Percentiles rank a stretch among this genome's conserved stretches.
These are phyloP conservation scores for Bufotes viridis DNA, from an alignment of 2,797 vertebrate species.

Conservation along the genomic window DNA sequence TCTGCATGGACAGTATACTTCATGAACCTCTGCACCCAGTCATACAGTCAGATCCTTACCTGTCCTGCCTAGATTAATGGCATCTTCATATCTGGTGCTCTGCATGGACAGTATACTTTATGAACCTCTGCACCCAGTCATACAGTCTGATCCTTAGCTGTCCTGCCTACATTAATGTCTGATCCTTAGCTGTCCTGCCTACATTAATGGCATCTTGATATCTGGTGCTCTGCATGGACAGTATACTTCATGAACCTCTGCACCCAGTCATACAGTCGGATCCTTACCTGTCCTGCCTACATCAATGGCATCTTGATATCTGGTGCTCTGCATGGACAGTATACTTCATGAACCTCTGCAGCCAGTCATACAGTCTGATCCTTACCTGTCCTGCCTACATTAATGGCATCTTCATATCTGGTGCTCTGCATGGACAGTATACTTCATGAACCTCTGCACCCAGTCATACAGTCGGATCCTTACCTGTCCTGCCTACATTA, in stretches of 20 bases:
- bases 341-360: slow-evolving; percentile 62
- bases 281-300: slow-evolving; percentile 31
- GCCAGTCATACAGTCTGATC: not conserved
- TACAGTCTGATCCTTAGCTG: not conserved
- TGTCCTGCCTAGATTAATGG: slow-evolving; percentile 7
- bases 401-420: slow-evolving; percentile 11
- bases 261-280: not conserved
- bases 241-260: slow-evolving; percentile 62
- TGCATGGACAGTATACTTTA: slow-evolving; percentile 50
- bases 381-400: slow-evolving; percentile 31
- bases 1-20: slow-evolving; percentile 41
- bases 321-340: slow-evolving; percentile 36
- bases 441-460: slow-evolving; percentile 63
- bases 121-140: slow-evolving; percentile 60
- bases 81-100: slow-evolving; percentile 21
- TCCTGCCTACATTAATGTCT: no score
- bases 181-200: no score
- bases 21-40: slow-evolving; percentile 62
- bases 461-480: slow-evolving; percentile 2
- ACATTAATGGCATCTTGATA: not conserved
- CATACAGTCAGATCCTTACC: not conserved
- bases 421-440: slow-evolving; percentile 31
- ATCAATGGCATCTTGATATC: not conserved
- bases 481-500: slow-evolving; percentile 24
- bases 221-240: slow-evolving; percentile 41